phyloP scores from a whole-genome alignment of 2,797 vertebrate species.

The Microchirus variegatus region DNA sequence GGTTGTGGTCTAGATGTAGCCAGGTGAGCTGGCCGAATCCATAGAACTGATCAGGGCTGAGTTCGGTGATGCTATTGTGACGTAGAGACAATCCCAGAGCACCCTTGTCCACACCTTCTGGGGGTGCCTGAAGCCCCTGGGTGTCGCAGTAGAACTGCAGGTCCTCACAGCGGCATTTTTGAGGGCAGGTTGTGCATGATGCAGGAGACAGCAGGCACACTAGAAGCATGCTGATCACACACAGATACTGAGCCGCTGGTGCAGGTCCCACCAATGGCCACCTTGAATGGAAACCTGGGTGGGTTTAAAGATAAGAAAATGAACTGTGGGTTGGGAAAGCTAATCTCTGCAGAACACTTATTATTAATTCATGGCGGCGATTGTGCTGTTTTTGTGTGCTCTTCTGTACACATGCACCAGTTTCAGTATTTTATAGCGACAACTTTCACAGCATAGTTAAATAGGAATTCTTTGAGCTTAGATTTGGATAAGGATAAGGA shows the following conservation, averaged over 20 bases:
- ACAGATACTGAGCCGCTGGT: constrained; percentile 96
- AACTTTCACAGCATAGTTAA: constrained; percentile 36
- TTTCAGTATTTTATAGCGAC: constrained; percentile 27
- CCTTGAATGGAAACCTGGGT: constrained; percentile 99
- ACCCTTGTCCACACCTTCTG: constrained; percentile 96
- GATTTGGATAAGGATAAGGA: constrained; percentile 13
- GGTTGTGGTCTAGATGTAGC: constrained; percentile 99
- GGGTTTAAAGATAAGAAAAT: constrained; percentile 85
- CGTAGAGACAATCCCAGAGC: constrained; percentile 97
- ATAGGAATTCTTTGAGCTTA: constrained; percentile 13
- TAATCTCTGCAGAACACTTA: constrained; percentile 78
- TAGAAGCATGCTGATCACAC: constrained; percentile 98
- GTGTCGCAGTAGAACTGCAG: constrained; percentile 99
- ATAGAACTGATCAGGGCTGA: constrained; percentile 96
- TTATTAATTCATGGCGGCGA: constrained; percentile 63
- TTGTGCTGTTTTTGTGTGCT: constrained; percentile 46
- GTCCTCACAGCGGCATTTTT: constrained; percentile 99
- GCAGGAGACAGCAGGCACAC: constrained; percentile 96
- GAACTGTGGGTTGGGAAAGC: constrained; percentile 77
- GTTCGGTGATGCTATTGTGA: constrained; percentile 97
- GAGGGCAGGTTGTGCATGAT: constrained; percentile 98
- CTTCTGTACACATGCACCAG: constrained; percentile 12
- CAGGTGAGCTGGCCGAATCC: constrained; percentile 98
- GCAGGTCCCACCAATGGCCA: constrained; percentile 99
- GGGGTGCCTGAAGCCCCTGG: constrained; percentile 96